phyloP scores from a whole-genome alignment of 2,888 invertebrate species.

The Bembecia ichneumoniformis region DNA sequence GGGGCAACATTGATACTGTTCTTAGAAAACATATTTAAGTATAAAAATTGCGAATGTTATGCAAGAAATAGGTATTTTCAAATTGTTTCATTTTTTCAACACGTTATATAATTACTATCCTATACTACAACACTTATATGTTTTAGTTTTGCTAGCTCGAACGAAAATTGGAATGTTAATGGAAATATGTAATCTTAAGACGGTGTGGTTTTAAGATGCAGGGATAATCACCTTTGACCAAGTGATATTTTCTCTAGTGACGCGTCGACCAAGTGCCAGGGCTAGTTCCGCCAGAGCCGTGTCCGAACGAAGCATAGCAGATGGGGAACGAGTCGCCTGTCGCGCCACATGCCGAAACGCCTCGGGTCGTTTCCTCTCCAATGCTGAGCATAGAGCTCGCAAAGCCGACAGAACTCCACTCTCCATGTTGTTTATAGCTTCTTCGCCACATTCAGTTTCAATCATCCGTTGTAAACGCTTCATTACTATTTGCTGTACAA shows the following conservation, averaged over 20 bases:
- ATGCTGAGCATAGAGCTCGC: conserved; percentile 74
- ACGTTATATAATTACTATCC: too few species aligned
- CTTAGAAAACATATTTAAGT: too few species aligned
- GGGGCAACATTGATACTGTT: too few species aligned
- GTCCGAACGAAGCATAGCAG: conserved; percentile 72
- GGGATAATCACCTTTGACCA: conserved; percentile 79
- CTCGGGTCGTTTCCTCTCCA: conserved; percentile 85
- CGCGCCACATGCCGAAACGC: conserved; percentile 80
- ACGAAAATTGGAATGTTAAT: neutral
- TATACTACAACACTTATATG: too few species aligned
- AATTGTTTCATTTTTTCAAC: too few species aligned
- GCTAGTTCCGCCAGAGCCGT: conserved; percentile 75
- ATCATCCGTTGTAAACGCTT: conserved; percentile 60
- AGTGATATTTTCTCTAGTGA: conserved; percentile 80
- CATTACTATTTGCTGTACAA: conserved; percentile 53
- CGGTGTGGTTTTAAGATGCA: conserved; percentile 2
- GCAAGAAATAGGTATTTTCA: too few species aligned
- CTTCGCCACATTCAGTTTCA: conserved; percentile 69
- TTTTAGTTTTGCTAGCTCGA: too few species aligned
- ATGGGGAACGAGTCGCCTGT: conserved; percentile 77
- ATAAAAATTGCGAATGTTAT: too few species aligned
- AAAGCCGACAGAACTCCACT: conserved; percentile 55
- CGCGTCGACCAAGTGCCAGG: conserved; percentile 78
- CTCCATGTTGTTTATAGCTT: conserved; percentile 61
- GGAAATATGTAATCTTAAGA: neutral